Evolutionary conservation across 2,113 vertebrate species (phyloP).

Genomic region (Periophthalmodon schlosseri): DNA sequence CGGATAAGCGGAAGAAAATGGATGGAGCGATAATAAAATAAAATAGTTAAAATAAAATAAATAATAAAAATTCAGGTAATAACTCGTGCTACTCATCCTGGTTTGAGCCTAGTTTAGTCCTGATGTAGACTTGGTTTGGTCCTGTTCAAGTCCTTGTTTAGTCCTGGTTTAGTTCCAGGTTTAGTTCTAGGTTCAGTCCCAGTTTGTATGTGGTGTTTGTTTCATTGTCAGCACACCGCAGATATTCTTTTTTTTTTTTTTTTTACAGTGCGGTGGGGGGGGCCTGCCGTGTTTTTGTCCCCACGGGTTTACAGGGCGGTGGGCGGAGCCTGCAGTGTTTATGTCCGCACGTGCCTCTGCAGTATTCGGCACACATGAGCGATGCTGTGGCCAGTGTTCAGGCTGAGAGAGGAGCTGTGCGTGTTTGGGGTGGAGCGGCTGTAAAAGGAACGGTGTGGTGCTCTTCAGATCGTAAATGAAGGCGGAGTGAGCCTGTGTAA

Average conservation of each 20-base stretch:
- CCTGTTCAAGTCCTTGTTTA: too few species aligned
- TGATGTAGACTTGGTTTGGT: too few species aligned
- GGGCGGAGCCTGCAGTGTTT: constrained; percentile 23
- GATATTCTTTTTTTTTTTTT: neutral
- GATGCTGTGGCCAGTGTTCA: neutral
- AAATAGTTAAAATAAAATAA: too few species aligned
- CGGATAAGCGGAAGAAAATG: too few species aligned
- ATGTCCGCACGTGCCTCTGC: constrained; percentile 19
- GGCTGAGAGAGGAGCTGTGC: neutral
- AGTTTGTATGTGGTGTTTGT: too few species aligned
- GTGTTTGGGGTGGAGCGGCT: neutral
- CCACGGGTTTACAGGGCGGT: neutral
- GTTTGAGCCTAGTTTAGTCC: too few species aligned
- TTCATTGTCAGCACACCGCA: too few species aligned
- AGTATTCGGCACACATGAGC: neutral
- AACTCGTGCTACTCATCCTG: too few species aligned
- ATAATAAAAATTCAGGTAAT: too few species aligned
- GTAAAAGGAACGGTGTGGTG: constrained; percentile 22
- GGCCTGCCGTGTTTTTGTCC: constrained; percentile 24
- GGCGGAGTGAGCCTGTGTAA: constrained; percentile 6
- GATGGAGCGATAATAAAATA: too few species aligned
- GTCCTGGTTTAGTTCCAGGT: too few species aligned
- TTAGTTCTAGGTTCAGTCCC: too few species aligned
- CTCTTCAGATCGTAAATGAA: neutral
- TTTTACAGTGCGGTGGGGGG: neutral